A percentile compares a stretch with the other conserved stretches of the same genome.
These are phyloP conservation scores for Andrena dorsata DNA, from an alignment of 2,888 invertebrate genomes.

Conservation along the genomic window DNA sequence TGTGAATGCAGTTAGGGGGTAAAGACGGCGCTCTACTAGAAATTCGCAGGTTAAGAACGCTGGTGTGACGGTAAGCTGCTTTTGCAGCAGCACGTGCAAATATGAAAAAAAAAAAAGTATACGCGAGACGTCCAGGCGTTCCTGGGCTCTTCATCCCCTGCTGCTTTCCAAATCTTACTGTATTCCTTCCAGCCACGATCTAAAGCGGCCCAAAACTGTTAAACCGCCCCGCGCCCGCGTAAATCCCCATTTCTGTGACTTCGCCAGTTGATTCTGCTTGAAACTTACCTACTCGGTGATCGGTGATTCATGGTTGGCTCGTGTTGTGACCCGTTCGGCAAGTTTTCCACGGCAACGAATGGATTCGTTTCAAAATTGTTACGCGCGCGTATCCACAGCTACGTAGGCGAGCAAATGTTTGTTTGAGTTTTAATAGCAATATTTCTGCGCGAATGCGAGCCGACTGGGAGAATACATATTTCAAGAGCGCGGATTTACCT, in stretches of 20 bases:
- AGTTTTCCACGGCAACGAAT: not conserved
- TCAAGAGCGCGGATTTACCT: no score
- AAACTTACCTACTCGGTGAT: not conserved
- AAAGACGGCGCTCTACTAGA: not conserved
- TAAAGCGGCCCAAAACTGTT: no score
- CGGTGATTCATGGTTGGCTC: not conserved
- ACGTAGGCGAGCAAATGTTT: slow-evolving; percentile 1
- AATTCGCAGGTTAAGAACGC: not conserved
- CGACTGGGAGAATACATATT: no score
- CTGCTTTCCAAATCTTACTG: no score
- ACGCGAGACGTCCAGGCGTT: no score
- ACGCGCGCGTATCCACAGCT: not conserved
- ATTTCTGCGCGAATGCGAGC: not conserved
- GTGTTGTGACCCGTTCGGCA: not conserved
- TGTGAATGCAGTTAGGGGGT: not conserved
- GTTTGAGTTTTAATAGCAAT: slow-evolving; percentile 3
- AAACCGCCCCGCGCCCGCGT: not conserved
- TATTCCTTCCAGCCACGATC: not conserved
- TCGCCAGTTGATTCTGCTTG: not conserved
- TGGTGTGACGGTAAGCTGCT: no score
- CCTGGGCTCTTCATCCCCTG: no score
- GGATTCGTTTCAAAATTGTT: not conserved
- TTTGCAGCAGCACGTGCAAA: no score
- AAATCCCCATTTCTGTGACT: not conserved
- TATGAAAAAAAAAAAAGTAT: no score